A percentile compares a stretch with the other conserved stretches of the same genome.
Conservation (phyloP, 2,888 invertebrate genomes). For the Gryllus longicercus region DNA sequence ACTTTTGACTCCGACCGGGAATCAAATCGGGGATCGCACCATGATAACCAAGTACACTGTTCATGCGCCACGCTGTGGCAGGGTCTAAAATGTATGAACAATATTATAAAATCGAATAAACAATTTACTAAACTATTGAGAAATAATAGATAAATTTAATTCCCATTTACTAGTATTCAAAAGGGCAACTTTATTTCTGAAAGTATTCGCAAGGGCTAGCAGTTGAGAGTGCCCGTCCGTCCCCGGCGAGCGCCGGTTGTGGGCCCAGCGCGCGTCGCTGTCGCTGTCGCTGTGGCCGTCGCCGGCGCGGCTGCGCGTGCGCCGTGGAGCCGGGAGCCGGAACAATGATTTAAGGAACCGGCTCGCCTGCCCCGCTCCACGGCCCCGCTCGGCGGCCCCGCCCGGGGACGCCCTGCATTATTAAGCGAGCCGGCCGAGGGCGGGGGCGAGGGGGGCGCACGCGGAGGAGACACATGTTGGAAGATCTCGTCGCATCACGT, state of each 20-base stretch:
- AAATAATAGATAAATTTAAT: no score
- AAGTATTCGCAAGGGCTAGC: no score
- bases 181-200: no score
- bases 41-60: no score
- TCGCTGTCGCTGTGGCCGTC: background rate
- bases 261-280: background rate
- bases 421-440: background rate
- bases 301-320: background rate
- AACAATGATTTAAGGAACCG: background rate
- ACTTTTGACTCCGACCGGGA: no score
- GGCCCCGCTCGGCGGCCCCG: background rate
- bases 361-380: background rate
- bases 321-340: background rate
- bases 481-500: background rate
- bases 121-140: no score
- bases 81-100: no score
- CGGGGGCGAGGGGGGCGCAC: background rate
- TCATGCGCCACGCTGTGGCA: no score
- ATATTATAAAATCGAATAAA: no score
- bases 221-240: background rate
- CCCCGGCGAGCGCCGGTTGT: background rate
- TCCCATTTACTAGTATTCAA: no score
- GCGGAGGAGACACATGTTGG: background rate
- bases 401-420: background rate
- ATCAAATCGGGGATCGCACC: no score